Base-by-base conservation (phyloP, 2,888 invertebrate genomes). In the Scelioninae gen. 1 region DNA sequence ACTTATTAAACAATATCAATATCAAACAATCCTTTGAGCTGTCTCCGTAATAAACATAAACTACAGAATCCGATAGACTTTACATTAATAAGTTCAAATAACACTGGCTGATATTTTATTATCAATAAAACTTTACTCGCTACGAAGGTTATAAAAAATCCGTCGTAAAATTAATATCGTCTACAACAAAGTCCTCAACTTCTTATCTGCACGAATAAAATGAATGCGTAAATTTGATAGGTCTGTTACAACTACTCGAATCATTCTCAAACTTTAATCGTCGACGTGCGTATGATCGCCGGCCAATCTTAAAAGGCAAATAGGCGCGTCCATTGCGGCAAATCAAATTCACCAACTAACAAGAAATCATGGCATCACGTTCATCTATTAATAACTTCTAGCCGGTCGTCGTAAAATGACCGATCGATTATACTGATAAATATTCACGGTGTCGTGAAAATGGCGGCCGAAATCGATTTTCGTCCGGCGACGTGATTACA, bases 391-490 rank as follows among this genome's bases (percentile, higher is more conserved):
- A 71, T 78, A 77, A 77, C 68, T 49, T 45, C 45, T 38, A 71
- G 71, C 65, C 56, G 43, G 47, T 55, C 51, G 76, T 65, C 58
- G 71, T 58, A 76, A 71, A 76, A 66, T 45, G 53, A 40, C 40
- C 63, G 58, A 82, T 71, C 75, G 75, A 81, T 82, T 76, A 82
- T 76, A 71, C 65, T 56, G 60, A 80, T 83, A 76, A 83, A 83
- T 83, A 83, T 82, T 77, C 68, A 62, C 68, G 55, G 47, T 32
- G 45, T 34, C 60, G 38, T 60, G 51, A 66, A 74, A 72, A 77
- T 77, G 66, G 60, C 71, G 79, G 82, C 82, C 60, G 72, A 82
- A 84, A 86, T 82, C 83, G 84, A 85, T 86, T 84, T 84, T 84
- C 69, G 51, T 68, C 32, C 66, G 38, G 58, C 49, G 71, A 79